Conservation (phyloP, 2,888 invertebrate species). For the Ormyrus thymus region DNA sequence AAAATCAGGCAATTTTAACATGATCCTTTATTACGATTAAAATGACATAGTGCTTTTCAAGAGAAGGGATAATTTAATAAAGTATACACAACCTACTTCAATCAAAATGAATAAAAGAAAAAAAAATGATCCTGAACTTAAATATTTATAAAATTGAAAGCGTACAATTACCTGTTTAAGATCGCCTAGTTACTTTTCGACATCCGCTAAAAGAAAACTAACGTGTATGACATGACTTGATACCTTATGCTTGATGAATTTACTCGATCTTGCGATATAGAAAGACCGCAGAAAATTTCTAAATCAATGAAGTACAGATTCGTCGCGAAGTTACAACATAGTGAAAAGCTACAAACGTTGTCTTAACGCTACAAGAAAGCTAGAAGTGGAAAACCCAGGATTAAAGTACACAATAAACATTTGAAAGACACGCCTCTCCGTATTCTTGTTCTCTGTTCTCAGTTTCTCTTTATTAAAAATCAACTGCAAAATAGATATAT, state of each 20-base stretch:
- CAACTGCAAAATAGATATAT: constrained; percentile 35
- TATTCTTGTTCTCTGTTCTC: constrained; percentile 12
- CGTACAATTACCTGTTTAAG: constrained; percentile 42
- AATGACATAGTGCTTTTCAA: no score
- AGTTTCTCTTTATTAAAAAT: constrained; percentile 43
- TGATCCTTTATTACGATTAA: no score
- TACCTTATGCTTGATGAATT: background rate
- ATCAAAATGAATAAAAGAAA: background rate
- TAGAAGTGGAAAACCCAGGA: constrained; percentile 18
- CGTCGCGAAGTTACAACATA: constrained; percentile 15
- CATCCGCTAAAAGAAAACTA: constrained; percentile 29
- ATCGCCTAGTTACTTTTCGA: constrained; percentile 30
- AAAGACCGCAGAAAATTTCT: background rate
- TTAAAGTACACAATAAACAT: constrained; percentile 18
- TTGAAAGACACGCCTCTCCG: constrained; percentile 29
- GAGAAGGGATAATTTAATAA: background rate
- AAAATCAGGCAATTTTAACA: no score
- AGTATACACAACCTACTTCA: constrained; percentile 5
- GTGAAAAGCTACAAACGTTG: background rate
- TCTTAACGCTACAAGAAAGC: constrained; percentile 9
- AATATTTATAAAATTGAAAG: constrained; percentile 37
- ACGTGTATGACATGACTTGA: background rate
- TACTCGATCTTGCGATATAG: background rate
- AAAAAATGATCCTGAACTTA: constrained; percentile 30
- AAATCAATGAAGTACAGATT: constrained; percentile 1